phyloP scores from a whole-genome alignment of 2,888 invertebrate species.

The Meiosimyza decipiens region DNA sequence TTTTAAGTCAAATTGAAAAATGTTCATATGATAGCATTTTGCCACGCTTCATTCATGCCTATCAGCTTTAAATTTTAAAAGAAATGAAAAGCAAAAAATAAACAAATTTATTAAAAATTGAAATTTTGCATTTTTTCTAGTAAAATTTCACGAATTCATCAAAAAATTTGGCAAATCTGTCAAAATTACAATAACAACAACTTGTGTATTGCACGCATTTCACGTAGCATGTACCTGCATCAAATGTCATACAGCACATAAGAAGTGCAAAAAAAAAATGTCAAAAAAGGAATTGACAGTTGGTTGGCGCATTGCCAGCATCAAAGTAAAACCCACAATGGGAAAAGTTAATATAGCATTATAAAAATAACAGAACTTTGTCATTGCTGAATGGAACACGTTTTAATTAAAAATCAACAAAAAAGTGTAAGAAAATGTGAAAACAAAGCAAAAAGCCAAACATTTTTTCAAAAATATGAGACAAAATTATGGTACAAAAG shows the following conservation, averaged over 20 bases:
- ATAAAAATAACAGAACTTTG: neutral
- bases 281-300: constrained; percentile 29
- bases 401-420: too few relatives aligned
- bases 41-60: too few relatives aligned
- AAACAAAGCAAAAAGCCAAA: too few relatives aligned
- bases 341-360: constrained; percentile 13
- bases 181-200: constrained; percentile 25
- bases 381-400: constrained; percentile 5
- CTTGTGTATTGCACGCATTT: constrained; percentile 1
- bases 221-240: constrained; percentile 7
- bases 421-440: too few relatives aligned
- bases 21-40: too few relatives aligned
- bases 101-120: neutral
- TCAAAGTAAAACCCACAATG: constrained; percentile 12
- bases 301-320: constrained; percentile 16
- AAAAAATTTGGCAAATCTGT: constrained; percentile 29
- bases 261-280: constrained; percentile 21
- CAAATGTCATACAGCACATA: constrained; percentile 1
- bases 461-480: too few relatives aligned
- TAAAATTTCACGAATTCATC: constrained; percentile 1
- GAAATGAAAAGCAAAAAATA: neutral
- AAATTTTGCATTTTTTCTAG: too few relatives aligned
- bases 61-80: neutral
- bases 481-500: too few relatives aligned
- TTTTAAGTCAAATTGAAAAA: too few relatives aligned